Evolutionary conservation across 1,140 invertebrate genomes (phyloP).

Genomic region (Aphaenogaster ashmeadi): DNA sequence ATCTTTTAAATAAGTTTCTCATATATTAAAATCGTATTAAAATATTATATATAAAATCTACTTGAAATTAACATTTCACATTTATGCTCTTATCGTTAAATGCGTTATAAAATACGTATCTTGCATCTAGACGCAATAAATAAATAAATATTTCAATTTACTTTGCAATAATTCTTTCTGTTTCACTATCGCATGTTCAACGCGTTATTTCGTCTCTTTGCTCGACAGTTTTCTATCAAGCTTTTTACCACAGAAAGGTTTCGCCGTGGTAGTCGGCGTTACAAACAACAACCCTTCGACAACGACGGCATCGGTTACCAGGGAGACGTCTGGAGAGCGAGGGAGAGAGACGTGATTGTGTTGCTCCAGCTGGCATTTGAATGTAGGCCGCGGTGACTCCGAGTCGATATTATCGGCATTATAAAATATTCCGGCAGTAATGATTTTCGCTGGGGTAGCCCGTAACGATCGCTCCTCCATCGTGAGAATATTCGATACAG

Average conservation of each 20-base stretch:
- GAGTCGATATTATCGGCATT: conserved; percentile 55
- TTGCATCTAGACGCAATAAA: not conserved
- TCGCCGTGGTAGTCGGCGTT: not conserved
- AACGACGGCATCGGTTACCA: not conserved
- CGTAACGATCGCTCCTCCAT: conserved; percentile 27
- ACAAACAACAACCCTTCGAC: conserved; percentile 35
- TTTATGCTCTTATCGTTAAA: not conserved
- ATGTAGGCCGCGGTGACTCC: conserved; percentile 59
- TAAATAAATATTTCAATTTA: not conserved
- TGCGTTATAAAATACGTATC: not conserved
- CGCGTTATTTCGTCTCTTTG: not conserved
- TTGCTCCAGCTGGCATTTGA: conserved; percentile 53
- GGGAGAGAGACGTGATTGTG: conserved; percentile 13
- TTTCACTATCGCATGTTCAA: not conserved
- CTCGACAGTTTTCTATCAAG: conserved; percentile 7
- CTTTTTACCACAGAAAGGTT: not conserved
- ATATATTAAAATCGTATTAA: not conserved
- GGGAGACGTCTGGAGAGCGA: not conserved
- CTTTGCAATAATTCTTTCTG: not conserved
- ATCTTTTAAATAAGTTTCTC: not conserved
- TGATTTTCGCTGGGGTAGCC: conserved; percentile 44
- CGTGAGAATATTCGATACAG: not conserved
- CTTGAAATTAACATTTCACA: not conserved
- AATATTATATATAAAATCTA: not conserved
- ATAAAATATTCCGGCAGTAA: conserved; percentile 56